phyloP scores from a whole-genome alignment of 2,888 invertebrate genomes.

The Scelioninae gen. 1 region DNA sequence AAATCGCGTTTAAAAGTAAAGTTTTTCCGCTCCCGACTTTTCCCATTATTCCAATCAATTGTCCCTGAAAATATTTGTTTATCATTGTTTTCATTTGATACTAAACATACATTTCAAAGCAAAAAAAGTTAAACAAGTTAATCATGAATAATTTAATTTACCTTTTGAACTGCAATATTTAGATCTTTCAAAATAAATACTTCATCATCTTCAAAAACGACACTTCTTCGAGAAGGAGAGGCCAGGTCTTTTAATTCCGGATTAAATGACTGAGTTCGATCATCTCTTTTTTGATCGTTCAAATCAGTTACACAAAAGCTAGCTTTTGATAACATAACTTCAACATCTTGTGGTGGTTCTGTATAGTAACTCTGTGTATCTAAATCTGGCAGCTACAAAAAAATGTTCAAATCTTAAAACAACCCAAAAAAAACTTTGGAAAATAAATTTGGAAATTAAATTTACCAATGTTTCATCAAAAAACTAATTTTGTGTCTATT shows the following conservation, averaged over 20 bases:
- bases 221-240: slow-evolving; percentile 67
- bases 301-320: slow-evolving; percentile 71
- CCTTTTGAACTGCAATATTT: slow-evolving; percentile 84
- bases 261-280: slow-evolving; percentile 19
- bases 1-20: slow-evolving; percentile 91
- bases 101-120: background rate
- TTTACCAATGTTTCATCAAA: background rate
- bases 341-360: slow-evolving; percentile 75
- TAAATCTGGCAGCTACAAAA: slow-evolving; percentile 85
- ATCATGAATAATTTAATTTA: slow-evolving; percentile 67
- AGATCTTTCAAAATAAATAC: slow-evolving; percentile 83
- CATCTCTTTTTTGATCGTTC: slow-evolving; percentile 32
- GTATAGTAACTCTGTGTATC: slow-evolving; percentile 88
- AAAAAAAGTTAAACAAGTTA: too few species aligned
- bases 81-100: too few species aligned
- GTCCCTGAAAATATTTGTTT: slow-evolving; percentile 86
- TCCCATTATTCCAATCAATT: slow-evolving; percentile 94
- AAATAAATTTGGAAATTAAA: too few species aligned
- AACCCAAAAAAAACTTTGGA: too few species aligned
- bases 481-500: background rate
- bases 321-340: slow-evolving; percentile 77
- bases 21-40: slow-evolving; percentile 96
- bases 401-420: background rate
- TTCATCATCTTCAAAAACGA: slow-evolving; percentile 76
- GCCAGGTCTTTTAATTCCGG: slow-evolving; percentile 51